Base-by-base conservation (phyloP, 2,888 invertebrate genomes). In the Drosophila greeni region DNA sequence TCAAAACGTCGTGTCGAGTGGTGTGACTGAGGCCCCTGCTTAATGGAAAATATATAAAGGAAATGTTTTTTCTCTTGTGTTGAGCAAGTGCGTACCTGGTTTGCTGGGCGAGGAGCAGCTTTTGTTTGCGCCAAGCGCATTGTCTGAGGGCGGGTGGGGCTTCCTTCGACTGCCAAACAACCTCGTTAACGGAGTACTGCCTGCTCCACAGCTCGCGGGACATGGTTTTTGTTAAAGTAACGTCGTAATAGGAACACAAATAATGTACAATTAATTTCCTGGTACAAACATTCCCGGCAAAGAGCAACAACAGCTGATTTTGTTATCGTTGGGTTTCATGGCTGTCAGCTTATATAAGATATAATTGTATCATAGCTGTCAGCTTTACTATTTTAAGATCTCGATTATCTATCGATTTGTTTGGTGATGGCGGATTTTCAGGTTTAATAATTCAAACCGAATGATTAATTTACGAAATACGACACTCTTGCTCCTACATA, bases 51-150 rank as follows among this genome's bases (percentile, higher is more conserved):
- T n/a, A n/a, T 26, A 3, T 5, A 26, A 42, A 6, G 3, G 6
- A 16, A 11, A 24, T 29, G 3, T 1, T 4, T 3, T 5, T 16
- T 3, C 16, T 16, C 14, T 5, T 18, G 14, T 14, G 2, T 1
- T 8, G 12, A 14, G 26, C 5, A 18, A 8, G 6, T 1, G 31
- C 31, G 45, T 55, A 81, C 86, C 62, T 43, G 2, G 73, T 58
- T 26, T 72, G 56, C 1, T 81, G 67, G 1, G 62, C 62, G n/a
- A 85, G 40, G 6, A 85, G 5, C 16, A 82, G 5, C 3, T 66
- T 60, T 37, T 84, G 83, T 2, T 59, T 29, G 0, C 85, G 78
- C 85, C 86, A 85, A 5, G 74, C 76, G 14, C 72, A 62, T 20
- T 61, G 56, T 40, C 66, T 70, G 4, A 43, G 43, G n/a, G n/a